Conservation (phyloP, 2,113 vertebrate species). For the Myodes glareolus region DNA sequence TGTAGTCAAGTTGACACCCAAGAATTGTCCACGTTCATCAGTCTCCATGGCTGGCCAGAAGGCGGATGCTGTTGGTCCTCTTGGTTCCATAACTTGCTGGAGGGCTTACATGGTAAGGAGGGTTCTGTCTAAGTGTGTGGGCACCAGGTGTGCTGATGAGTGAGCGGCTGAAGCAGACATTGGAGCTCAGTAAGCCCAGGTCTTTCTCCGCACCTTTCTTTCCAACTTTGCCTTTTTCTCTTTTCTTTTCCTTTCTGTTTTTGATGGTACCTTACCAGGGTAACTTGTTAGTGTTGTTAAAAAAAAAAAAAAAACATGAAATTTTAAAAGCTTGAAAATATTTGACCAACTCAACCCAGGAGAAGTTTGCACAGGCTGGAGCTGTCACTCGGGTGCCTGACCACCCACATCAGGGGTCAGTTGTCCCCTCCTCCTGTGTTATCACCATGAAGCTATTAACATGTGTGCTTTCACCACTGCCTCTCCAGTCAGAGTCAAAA, state of each 20-base stretch:
- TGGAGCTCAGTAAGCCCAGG: background rate
- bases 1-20: background rate
- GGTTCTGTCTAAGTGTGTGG: background rate
- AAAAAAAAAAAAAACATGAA: background rate
- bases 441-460: constrained; percentile 16
- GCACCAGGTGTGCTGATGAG: background rate
- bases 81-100: background rate
- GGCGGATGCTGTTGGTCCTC: background rate
- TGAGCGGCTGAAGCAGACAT: background rate
- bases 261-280: background rate
- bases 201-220: background rate
- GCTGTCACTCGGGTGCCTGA: constrained; percentile 1
- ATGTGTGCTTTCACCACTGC: background rate
- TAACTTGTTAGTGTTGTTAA: constrained; percentile 51
- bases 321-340: constrained; percentile 26
- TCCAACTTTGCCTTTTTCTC: background rate
- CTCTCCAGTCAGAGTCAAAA: background rate
- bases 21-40: background rate
- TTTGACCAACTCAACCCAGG: background rate
- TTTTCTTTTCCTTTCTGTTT: background rate
- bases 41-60: background rate
- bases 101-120: background rate
- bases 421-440: background rate
- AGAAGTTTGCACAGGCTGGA: background rate
- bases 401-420: background rate